These are phyloP conservation scores for Eulemur albifrons DNA, from an alignment of 2,797 vertebrate species.

Conservation along the genomic window DNA sequence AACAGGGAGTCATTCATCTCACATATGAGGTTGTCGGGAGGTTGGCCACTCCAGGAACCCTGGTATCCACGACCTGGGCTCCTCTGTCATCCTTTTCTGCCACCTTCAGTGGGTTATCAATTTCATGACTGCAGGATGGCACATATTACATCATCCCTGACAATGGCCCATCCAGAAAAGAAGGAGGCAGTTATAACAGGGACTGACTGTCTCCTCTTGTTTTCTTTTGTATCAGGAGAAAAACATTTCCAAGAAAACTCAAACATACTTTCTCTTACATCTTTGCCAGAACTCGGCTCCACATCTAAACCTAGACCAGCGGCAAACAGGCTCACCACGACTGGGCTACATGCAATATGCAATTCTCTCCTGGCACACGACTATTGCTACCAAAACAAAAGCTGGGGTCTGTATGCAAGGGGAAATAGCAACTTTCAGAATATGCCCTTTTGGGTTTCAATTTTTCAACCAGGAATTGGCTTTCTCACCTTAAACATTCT, in stretches of 20 bases:
- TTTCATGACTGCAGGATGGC: neutral
- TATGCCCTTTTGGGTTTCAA: neutral
- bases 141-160: neutral
- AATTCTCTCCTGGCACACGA: neutral
- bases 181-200: neutral
- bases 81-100: neutral
- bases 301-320: neutral
- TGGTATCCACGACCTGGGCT: neutral
- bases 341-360: neutral
- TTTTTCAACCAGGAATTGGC: neutral
- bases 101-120: neutral
- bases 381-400: neutral
- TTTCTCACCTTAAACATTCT: neutral
- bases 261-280: neutral
- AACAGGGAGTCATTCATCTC: neutral
- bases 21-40: neutral
- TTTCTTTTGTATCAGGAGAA: neutral
- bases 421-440: neutral
- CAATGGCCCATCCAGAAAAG: neutral
- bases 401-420: rapidly evolving
- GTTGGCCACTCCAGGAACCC: neutral
- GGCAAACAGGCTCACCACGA: neutral
- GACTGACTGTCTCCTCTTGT: neutral
- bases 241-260: neutral
- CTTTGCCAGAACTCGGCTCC: neutral